Conservation (phyloP, 1,140 invertebrate species). For the Andricus grossulariae region DNA sequence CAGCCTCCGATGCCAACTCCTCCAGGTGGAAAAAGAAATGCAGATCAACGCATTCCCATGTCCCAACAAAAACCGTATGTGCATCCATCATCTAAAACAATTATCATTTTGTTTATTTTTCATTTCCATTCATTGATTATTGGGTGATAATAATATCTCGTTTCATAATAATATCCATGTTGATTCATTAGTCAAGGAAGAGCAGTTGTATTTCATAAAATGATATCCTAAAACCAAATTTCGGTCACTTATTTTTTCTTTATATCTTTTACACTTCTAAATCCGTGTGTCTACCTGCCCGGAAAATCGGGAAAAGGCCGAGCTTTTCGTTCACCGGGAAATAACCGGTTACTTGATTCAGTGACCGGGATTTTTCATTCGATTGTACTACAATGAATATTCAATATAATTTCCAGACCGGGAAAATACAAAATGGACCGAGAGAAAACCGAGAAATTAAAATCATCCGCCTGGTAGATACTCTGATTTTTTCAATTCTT, state of each 20-base stretch:
- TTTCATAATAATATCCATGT: constrained; percentile 28
- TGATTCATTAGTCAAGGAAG: constrained; percentile 35
- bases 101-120: constrained; percentile 53
- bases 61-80: constrained; percentile 81
- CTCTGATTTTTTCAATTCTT: too few relatives aligned
- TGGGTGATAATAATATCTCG: constrained; percentile 44
- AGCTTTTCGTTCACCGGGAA: too few relatives aligned
- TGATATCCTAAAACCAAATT: neutral
- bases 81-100: constrained; percentile 38
- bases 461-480: too few relatives aligned
- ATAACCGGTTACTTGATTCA: too few relatives aligned
- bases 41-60: constrained; percentile 79
- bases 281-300: too few relatives aligned
- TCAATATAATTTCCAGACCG: too few relatives aligned
- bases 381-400: too few relatives aligned
- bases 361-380: too few relatives aligned
- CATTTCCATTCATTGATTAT: constrained; percentile 51
- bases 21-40: constrained; percentile 78
- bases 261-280: constrained; percentile 40
- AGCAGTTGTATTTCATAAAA: constrained; percentile 26
- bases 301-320: too few relatives aligned
- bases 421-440: too few relatives aligned
- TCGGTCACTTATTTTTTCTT: constrained; percentile 38
- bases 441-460: too few relatives aligned
- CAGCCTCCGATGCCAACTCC: constrained; percentile 77